Percentiles rank a stretch among this genome's conserved stretches.
phyloP scores from a whole-genome alignment of 2,888 invertebrate genomes.

The Carabus problematicus region DNA sequence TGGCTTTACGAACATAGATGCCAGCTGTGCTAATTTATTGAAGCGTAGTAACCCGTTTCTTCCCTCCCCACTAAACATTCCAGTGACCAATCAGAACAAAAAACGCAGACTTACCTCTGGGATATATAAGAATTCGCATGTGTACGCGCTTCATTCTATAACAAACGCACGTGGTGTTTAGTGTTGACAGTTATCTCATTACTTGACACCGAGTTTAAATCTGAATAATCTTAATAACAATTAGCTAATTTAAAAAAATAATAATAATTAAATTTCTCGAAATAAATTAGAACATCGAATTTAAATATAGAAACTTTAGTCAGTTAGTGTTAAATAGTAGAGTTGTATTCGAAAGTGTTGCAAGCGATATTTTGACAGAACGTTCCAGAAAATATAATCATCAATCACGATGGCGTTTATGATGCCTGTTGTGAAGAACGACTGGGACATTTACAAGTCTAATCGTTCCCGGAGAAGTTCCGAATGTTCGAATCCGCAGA shows the following conservation, averaged over 20 bases:
- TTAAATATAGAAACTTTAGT: not conserved
- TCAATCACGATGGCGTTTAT: slow-evolving; percentile 87
- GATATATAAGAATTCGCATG: slow-evolving; percentile 38
- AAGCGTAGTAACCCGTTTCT: not conserved
- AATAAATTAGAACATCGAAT: not conserved
- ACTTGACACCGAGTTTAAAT: slow-evolving; percentile 5
- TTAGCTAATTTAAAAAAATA: not conserved
- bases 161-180: slow-evolving; percentile 35
- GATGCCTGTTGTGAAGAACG: slow-evolving; percentile 94
- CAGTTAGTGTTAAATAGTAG: not conserved
- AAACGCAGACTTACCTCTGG: slow-evolving; percentile 29
- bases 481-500: slow-evolving; percentile 71
- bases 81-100: slow-evolving; percentile 35
- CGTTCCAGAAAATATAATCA: slow-evolving; percentile 33
- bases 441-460: slow-evolving; percentile 91
- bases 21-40: too few species aligned
- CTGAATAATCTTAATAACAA: not conserved
- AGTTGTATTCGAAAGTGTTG: slow-evolving; percentile 1
- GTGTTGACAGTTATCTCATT: slow-evolving; percentile 33
- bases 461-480: slow-evolving; percentile 78
- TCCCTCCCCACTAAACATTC: not conserved
- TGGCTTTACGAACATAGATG: too few species aligned
- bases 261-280: not conserved
- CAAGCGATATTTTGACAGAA: slow-evolving; percentile 17
- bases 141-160: slow-evolving; percentile 29